These are phyloP conservation scores for Hydrotaea cyrtoneurina DNA, from an alignment of 2,888 invertebrate genomes.

Conservation along the genomic window DNA sequence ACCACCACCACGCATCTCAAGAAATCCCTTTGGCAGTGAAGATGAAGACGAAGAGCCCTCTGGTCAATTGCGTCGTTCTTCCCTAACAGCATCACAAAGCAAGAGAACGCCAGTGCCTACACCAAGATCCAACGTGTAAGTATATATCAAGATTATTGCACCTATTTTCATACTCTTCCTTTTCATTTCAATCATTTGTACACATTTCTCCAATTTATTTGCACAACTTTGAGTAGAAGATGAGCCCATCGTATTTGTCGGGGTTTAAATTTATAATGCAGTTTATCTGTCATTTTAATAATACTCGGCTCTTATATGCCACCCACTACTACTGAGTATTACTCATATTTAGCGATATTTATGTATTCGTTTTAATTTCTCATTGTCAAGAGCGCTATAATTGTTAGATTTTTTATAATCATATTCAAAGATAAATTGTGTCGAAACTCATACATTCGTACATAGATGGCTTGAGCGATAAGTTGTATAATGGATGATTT, in stretches of 20 bases:
- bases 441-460: not conserved
- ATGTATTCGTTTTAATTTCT: not conserved
- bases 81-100: slow-evolving; percentile 70
- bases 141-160: slow-evolving; percentile 53
- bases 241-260: slow-evolving; percentile 20
- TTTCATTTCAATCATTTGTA: not conserved
- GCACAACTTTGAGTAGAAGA: slow-evolving; percentile 31
- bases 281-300: slow-evolving; percentile 5
- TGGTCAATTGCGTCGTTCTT: slow-evolving; percentile 66
- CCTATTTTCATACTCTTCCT: not conserved
- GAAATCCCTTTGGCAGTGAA: slow-evolving; percentile 90
- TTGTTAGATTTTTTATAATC: not conserved
- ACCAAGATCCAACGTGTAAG: slow-evolving; percentile 78
- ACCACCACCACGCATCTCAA: slow-evolving; percentile 80
- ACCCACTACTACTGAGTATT: slow-evolving; percentile 11
- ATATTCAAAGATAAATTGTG: slow-evolving; percentile 3
- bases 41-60: slow-evolving; percentile 82
- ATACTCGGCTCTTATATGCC: not conserved
- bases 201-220: not conserved
- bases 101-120: slow-evolving; percentile 78
- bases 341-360: not conserved
- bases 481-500: not conserved
- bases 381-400: slow-evolving; percentile 20
- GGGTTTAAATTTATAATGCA: not conserved
- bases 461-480: not conserved